phyloP scores from a whole-genome alignment of 2,888 invertebrate genomes.

The Eilema sororculum region DNA sequence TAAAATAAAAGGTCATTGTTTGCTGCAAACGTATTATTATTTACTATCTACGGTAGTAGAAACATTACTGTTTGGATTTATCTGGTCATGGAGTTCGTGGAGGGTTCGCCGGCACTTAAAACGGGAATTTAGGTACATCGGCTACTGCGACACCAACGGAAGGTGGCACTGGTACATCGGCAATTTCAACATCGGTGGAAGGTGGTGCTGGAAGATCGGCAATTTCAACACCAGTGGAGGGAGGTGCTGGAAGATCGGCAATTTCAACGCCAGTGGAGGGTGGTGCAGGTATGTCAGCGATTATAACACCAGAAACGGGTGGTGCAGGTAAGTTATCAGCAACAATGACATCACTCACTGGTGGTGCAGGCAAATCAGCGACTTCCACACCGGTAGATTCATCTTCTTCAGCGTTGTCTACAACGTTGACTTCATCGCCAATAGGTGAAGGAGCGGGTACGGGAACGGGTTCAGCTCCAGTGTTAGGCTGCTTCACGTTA shows the following conservation, averaged over 20 bases:
- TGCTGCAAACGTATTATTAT: neutral
- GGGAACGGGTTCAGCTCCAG: slow-evolving; percentile 15
- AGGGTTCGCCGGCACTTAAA: neutral
- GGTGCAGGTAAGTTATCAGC: slow-evolving; percentile 28
- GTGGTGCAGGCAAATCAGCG: slow-evolving; percentile 16
- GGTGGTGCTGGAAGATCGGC: slow-evolving; percentile 49
- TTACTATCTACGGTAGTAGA: neutral
- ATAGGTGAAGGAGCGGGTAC: slow-evolving; percentile 16
- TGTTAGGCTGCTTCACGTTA: neutral
- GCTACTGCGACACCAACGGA: neutral
- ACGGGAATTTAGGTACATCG: neutral
- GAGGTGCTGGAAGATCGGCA: slow-evolving; percentile 35
- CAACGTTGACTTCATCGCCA: neutral
- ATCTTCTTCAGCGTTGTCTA: neutral
- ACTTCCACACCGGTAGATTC: neutral
- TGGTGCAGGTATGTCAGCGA: slow-evolving; percentile 30
- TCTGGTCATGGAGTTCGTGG: neutral
- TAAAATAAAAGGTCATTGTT: neutral
- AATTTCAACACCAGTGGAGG: slow-evolving; percentile 45
- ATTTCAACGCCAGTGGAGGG: slow-evolving; percentile 36
- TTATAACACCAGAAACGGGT: slow-evolving; percentile 18
- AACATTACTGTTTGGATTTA: neutral
- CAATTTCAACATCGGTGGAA: too few species aligned
- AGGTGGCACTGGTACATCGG: too few species aligned
- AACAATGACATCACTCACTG: slow-evolving; percentile 19